Evolutionary conservation across 2,888 invertebrate genomes (phyloP).

Genomic region (Chrysotoxum bicinctum): DNA sequence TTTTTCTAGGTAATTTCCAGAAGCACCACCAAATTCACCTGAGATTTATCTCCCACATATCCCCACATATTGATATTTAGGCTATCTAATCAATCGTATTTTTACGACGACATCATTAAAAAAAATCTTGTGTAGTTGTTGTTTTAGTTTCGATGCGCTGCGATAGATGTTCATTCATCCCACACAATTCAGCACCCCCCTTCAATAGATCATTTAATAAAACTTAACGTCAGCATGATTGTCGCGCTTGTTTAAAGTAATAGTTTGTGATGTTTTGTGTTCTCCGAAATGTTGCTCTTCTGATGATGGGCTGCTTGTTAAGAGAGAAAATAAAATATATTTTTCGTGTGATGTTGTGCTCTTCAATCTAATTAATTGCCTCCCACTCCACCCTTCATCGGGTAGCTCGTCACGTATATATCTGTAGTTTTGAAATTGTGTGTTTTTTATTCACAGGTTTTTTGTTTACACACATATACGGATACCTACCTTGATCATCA

Average conservation of each 20-base stretch:
- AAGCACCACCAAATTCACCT: conserved; percentile 63
- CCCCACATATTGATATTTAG: neutral
- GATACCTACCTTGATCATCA: conserved; percentile 61
- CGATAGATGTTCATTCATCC: conserved; percentile 45
- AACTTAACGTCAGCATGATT: conserved; percentile 64
- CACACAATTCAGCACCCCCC: conserved; percentile 57
- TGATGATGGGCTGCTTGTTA: neutral
- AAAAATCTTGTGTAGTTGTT: neutral
- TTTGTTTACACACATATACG: conserved; percentile 35
- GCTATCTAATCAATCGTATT: conserved; percentile 61
- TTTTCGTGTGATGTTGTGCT: conserved; percentile 8
- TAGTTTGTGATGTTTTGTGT: neutral
- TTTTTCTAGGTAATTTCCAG: conserved; percentile 1
- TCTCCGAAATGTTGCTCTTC: neutral
- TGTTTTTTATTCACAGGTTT: conserved; percentile 29
- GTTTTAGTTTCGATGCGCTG: conserved; percentile 6
- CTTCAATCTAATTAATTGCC: conserved; percentile 60
- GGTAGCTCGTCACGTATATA: neutral
- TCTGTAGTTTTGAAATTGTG: neutral
- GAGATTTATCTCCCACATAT: conserved; percentile 56
- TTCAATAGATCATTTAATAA: conserved; percentile 68
- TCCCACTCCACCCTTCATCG: neutral
- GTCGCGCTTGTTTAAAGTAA: conserved; percentile 33
- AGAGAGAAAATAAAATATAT: conserved; percentile 11
- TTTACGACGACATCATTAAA: conserved; percentile 60